Evolutionary conservation across 2,113 vertebrate genomes (phyloP).

Genomic region (Nothocercus nigrocapillus): DNA sequence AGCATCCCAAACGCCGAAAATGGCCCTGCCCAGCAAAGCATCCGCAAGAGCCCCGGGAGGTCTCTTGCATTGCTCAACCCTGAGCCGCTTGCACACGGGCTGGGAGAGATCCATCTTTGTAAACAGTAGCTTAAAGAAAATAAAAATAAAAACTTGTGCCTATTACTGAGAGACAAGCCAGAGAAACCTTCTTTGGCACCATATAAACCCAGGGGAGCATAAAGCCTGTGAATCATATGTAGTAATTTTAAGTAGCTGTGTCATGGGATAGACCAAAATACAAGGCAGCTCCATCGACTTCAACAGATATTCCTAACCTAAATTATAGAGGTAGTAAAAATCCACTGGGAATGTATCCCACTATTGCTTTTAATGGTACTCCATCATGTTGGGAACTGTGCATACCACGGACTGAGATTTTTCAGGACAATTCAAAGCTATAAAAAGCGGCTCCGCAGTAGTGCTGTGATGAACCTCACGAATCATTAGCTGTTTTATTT

Average conservation of each 20-base stretch:
- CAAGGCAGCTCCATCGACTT: background rate
- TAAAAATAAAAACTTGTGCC: background rate
- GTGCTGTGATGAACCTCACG: background rate
- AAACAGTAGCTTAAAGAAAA: background rate
- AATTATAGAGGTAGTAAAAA: background rate
- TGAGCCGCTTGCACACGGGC: fast-evolving
- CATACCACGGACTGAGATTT: background rate
- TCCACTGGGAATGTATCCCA: background rate
- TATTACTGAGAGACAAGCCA: background rate
- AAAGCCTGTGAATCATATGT: background rate
- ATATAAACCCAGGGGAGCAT: background rate
- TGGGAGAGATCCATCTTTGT: background rate
- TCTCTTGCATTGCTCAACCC: background rate
- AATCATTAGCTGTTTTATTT: background rate
- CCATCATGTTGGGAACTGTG: background rate
- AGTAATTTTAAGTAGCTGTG: background rate
- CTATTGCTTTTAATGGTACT: background rate
- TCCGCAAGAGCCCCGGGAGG: too few relatives aligned
- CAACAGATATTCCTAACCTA: background rate
- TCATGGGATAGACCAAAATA: background rate
- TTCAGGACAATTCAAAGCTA: background rate
- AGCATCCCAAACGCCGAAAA: background rate
- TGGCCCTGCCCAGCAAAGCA: background rate
- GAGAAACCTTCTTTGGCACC: slow-evolving; percentile 31
- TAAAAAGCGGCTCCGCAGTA: background rate